Base-by-base conservation (phyloP, 2,888 invertebrate species). In the Drosophila prostipennis region DNA sequence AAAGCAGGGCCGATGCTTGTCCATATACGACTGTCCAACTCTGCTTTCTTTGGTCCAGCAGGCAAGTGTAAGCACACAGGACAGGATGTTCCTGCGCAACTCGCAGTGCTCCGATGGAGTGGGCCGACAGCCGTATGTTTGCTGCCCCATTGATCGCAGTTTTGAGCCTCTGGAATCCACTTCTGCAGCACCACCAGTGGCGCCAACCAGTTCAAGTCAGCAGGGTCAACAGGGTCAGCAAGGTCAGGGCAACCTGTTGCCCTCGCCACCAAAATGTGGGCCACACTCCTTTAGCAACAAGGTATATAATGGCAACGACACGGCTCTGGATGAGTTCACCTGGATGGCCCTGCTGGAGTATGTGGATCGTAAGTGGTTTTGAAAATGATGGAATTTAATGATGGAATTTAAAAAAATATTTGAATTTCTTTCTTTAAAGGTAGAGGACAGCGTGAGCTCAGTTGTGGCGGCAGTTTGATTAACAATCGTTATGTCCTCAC, bases 401-500 rank as follows among this genome's bases (percentile, higher is more conserved):
- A 43, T 14, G 39, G 2, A 32, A 8, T 6, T 40, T n/a, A 8
- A 48, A n/a, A 46, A 3, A 34, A 11, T 23, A 6, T 1, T n/a
- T 10, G 1, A 7, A 6, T 19, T 19, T 2, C 5, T 7, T 32
- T 19, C 1, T 11, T 8, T 1, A n/a, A 37, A 91, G 91, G 56
- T 19, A 79, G 39, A 16, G 90, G 89, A 2, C 36, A 77, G 5
- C 74, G 60, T 0, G 64, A 80, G 13, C 68, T 89, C 6, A 89
- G 95, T 76, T 96, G 96, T 80, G 96, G 95, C 1, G 96, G 96
- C 1, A 95, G 95, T 7, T 91, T 96, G 42, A 95, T 96, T 80
- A 94, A 93, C 57, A 92, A 92, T 26, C 92, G 94, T 6, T 94
- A 94, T 69, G 91, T 94, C 0, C 70, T 95, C 64, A 94, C 95